Evolutionary conservation across 35 echinoderm and acorn worm genomes (phyloP).

Genomic region (Hemicentrotus pulcherrimus): DNA sequence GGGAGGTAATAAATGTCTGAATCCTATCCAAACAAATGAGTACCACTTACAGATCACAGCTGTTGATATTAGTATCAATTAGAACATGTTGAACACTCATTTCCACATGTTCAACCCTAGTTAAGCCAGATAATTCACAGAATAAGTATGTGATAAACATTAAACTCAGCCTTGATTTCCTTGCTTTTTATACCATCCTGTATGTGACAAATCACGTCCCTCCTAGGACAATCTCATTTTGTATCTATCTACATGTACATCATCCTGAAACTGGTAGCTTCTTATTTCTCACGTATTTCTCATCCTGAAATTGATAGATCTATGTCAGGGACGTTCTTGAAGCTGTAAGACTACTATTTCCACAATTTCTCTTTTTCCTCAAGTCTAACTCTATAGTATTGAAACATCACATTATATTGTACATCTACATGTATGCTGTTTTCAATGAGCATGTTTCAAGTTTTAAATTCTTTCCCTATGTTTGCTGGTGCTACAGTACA

Average conservation of each 20-base stretch:
- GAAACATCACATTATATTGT: neutral
- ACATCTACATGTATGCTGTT: neutral
- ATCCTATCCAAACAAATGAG: neutral
- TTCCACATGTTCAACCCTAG: neutral
- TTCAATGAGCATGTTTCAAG: no score
- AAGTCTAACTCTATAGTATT: neutral
- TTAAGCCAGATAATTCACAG: neutral
- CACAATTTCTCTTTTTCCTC: neutral
- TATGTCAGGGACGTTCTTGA: neutral
- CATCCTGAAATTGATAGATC: constrained; percentile 3
- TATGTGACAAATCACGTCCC: constrained; percentile 4
- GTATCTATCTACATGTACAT: neutral
- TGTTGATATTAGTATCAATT: neutral
- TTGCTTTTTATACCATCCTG: neutral
- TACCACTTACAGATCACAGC: neutral
- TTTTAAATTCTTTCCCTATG: no score
- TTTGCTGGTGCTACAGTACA: no score
- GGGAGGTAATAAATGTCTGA: neutral
- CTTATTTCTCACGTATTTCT: neutral
- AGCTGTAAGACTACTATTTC: neutral
- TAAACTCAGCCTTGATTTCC: neutral
- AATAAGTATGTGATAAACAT: neutral
- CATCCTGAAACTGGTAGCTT: neutral
- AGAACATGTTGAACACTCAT: neutral
- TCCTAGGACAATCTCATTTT: neutral